Evolutionary conservation across 2,113 vertebrate species (phyloP).

Genomic region (Syngnathus typhle): DNA sequence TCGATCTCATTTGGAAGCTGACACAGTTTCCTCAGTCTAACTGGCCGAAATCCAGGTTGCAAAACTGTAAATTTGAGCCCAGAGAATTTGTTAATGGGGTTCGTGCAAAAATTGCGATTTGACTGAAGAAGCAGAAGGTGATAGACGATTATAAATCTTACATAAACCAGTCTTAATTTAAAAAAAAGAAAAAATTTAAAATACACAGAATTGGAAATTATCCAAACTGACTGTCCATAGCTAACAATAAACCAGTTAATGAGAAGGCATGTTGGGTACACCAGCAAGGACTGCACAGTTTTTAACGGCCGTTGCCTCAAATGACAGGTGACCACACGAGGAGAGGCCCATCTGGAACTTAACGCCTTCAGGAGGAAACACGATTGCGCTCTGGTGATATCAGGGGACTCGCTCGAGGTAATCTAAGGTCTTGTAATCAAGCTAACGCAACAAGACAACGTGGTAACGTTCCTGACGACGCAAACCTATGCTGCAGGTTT

Average conservation of each 20-base stretch:
- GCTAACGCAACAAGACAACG: neutral
- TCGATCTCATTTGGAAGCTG: slow-evolving; percentile 48
- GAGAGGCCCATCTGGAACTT: slow-evolving; percentile 92
- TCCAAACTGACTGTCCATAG: neutral
- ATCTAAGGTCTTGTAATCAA: neutral
- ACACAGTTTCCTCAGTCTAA: slow-evolving; percentile 10
- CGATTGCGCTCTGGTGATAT: slow-evolving; percentile 94
- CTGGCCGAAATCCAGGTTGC: neutral
- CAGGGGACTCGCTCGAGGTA: slow-evolving; percentile 93
- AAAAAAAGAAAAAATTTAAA: neutral
- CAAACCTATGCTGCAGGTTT: slow-evolving; percentile 70
- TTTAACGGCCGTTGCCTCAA: slow-evolving; percentile 21
- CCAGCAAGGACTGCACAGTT: slow-evolving; percentile 8
- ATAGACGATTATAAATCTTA: neutral
- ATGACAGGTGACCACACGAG: slow-evolving; percentile 86
- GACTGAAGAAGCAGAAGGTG: no score
- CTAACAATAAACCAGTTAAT: neutral
- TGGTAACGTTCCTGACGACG: neutral
- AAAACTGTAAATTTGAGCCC: neutral
- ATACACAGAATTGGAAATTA: neutral
- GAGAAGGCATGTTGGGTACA: neutral
- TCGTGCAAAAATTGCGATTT: neutral
- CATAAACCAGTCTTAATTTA: neutral
- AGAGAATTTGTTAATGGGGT: neutral
- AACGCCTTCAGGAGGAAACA: slow-evolving; percentile 95